Base-by-base conservation (phyloP, 2,113 vertebrate species). In the Rhea americana region DNA sequence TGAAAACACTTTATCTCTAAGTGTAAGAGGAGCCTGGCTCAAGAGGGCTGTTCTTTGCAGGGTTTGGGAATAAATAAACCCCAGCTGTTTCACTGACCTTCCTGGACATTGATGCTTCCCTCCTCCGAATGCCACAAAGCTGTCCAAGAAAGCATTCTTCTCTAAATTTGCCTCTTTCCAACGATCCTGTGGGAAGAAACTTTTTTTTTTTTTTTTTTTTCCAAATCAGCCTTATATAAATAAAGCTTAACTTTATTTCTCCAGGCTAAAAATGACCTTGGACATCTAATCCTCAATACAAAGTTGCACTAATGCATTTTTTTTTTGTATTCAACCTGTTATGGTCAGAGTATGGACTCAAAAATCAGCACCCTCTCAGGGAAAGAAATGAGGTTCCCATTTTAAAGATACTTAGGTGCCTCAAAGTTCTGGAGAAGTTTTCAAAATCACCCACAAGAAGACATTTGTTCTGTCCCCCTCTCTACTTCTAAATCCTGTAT, bases 111-210 rank as follows among this genome's bases (percentile, higher is more conserved):
- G 98, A 96, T 98, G 98, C 95, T 97, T 98, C 87, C 98, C 98
- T 73, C 97, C 97, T 97, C 98, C 98, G 32, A 99, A 98, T 85
- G 98, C 98, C 97, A 98, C 89, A 91, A 98, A 98, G 89, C 97
- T 92, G 93, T 98, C 98, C 98, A 99, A 98, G 97, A 98, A 98
- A 96, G 96, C 95, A 96, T 98, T 98, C 97, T 98, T 98, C 97
- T 98, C 98, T 98, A 98, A 98, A 98, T 98, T 98, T 97, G 98
- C 97, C 91, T 98, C 96, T 97, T 98, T 97, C 98, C 98, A 98
- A 74, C 98, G 98, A 98, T 98, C 98, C 98, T 99, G 98, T 98
- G 98, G 98, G 98, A 98, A 98, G 97, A 98, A 97, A 97, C 94
- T 82, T 97, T 95, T 97, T 93, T 94, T 35, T 82, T 97, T 95